A percentile compares a stretch with the other conserved stretches of the same genome.
Conservation (phyloP, 2,888 invertebrate genomes). For the Xestia rhomboidea region DNA sequence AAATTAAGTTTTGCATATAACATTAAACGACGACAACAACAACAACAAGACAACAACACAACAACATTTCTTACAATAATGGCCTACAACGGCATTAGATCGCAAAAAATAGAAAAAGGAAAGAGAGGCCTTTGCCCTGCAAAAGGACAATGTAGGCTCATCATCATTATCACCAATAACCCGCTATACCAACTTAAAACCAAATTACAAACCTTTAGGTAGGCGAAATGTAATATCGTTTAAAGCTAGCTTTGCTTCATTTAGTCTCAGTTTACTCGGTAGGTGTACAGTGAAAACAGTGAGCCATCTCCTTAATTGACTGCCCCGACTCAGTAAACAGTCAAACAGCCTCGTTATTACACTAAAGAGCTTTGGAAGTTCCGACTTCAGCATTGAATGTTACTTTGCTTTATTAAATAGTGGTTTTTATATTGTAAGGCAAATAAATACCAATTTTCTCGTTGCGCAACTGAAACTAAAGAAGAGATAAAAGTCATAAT, state of each 20-base stretch:
- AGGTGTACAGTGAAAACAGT: conserved; percentile 41
- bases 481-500: not conserved
- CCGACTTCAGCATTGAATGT: conserved; percentile 18
- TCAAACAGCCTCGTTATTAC: conserved; percentile 36
- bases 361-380: conserved; percentile 32
- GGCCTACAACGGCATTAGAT: not conserved
- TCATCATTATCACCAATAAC: not conserved
- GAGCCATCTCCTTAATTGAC: conserved; percentile 54
- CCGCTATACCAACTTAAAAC: not conserved
- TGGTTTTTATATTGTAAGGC: not conserved
- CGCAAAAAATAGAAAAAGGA: not conserved
- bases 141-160: not conserved
- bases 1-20: not conserved
- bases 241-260: conserved; percentile 35
- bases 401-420: conserved; percentile 16
- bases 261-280: conserved; percentile 26
- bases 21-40: too few species aligned
- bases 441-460: not conserved
- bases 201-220: not conserved
- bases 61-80: not conserved
- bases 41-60: too few species aligned
- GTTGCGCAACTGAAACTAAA: not conserved
- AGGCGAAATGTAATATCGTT: conserved; percentile 10
- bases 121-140: not conserved
- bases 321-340: conserved; percentile 43